phyloP scores from a whole-genome alignment of 2,888 invertebrate species.

The Apodemia hepburni region DNA sequence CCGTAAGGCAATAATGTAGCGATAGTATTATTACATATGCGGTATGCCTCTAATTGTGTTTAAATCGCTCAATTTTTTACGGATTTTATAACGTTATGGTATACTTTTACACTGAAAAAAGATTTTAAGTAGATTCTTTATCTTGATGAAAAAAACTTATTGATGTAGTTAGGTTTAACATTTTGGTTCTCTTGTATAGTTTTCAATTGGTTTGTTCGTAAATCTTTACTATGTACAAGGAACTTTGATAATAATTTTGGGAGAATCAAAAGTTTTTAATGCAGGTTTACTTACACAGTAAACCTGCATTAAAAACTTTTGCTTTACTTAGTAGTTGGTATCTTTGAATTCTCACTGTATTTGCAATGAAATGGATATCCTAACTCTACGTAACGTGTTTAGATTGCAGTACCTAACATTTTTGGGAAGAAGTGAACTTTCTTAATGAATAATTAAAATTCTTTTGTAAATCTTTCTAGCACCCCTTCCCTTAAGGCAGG shows the following conservation, averaged over 20 bases:
- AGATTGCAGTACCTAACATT: neutral
- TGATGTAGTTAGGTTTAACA: no score
- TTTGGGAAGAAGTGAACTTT: neutral
- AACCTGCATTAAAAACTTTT: no score
- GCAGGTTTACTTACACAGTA: no score
- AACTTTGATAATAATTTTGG: no score
- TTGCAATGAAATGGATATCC: neutral
- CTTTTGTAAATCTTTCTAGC: neutral
- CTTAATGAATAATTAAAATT: neutral
- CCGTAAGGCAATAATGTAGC: no score
- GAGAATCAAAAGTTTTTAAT: neutral
- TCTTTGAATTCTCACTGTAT: neutral
- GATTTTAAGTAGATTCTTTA: neutral
- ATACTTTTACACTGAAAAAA: neutral
- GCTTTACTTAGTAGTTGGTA: no score
- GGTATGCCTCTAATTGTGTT: neutral
- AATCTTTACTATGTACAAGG: neutral
- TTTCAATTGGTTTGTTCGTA: neutral
- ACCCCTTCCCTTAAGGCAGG: neutral
- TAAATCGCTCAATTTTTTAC: neutral
- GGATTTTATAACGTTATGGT: neutral
- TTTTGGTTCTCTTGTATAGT: neutral
- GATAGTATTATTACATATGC: neutral
- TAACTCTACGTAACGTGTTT: neutral
- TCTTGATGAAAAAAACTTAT: neutral